phyloP scores from a whole-genome alignment of 2,113 vertebrate species.

The Promerops cafer region DNA sequence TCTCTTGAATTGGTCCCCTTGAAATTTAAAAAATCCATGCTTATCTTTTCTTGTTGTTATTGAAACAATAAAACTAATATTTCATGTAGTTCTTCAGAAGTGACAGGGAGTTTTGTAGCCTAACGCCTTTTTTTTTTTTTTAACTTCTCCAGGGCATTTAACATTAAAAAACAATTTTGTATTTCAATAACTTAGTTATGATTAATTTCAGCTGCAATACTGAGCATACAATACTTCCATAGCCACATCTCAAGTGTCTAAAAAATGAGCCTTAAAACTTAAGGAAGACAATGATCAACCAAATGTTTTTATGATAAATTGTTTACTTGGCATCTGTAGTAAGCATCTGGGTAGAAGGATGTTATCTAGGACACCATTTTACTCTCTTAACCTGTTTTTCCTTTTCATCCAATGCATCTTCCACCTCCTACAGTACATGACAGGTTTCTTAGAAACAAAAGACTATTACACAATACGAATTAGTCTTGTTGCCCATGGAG shows the following conservation, averaged over 20 bases:
- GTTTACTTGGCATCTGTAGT: background rate
- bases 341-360: background rate
- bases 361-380: background rate
- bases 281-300: background rate
- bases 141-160: background rate
- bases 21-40: background rate
- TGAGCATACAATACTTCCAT: background rate
- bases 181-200: background rate
- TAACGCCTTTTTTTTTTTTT: background rate
- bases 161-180: background rate
- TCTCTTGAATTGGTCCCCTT: background rate
- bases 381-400: background rate
- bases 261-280: background rate
- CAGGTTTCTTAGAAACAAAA: background rate
- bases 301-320: background rate
- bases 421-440: background rate
- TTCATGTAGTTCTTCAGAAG: background rate
- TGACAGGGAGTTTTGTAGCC: background rate
- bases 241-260: background rate
- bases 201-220: background rate
- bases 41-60: background rate
- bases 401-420: background rate
- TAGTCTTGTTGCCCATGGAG: background rate
- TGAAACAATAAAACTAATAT: background rate
- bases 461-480: background rate